Conservation (phyloP, 2,797 vertebrate genomes). For the Anas capensis region DNA sequence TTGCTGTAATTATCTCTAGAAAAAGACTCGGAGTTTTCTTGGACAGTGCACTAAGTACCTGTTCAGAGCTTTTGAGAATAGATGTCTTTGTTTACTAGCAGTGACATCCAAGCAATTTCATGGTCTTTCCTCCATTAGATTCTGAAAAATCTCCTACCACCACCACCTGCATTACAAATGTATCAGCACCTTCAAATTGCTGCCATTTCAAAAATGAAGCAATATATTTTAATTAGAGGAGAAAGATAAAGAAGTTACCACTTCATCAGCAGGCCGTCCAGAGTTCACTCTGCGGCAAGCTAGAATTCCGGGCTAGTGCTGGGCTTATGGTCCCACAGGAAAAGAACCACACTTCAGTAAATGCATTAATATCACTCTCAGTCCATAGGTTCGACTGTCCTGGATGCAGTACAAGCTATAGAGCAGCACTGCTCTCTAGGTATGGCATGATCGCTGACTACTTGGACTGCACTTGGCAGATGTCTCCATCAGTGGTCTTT, state of each 20-base stretch:
- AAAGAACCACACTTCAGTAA: not conserved
- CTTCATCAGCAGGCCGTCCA: not conserved
- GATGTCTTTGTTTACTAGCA: not conserved
- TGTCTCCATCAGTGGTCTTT: not conserved
- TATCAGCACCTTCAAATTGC: not conserved
- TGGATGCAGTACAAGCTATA: not conserved
- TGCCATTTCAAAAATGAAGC: not conserved
- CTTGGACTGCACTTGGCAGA: not conserved
- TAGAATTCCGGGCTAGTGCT: not conserved
- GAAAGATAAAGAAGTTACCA: not conserved
- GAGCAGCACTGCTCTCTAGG: not conserved
- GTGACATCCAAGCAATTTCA: not conserved
- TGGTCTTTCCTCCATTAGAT: not conserved
- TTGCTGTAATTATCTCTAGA: not conserved
- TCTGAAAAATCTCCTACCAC: not conserved
- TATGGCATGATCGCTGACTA: fast-evolving
- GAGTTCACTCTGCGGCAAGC: not conserved
- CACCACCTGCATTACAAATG: not conserved
- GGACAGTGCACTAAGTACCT: not conserved
- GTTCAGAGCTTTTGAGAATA: not conserved
- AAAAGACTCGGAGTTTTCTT: not conserved
- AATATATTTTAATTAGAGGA: not conserved
- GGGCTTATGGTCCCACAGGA: not conserved
- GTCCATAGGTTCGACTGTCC: not conserved
- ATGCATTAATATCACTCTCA: not conserved